Percentiles rank a stretch among this genome's conserved stretches.
Conservation (phyloP, 2,888 invertebrate species). For the Lasioglossum zephyrum region DNA sequence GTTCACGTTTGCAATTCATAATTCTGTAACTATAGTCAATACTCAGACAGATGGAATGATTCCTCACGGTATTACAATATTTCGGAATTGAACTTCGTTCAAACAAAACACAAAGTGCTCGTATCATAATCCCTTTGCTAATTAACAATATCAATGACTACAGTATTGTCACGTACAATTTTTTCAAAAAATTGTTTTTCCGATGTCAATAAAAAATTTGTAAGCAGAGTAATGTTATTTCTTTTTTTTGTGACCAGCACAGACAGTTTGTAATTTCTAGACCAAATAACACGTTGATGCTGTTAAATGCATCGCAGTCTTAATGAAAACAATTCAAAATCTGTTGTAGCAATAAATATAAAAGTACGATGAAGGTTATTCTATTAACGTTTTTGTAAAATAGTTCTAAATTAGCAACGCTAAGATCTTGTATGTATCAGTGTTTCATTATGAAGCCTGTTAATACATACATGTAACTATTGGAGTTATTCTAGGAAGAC, state of each 20-base stretch:
- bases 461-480: conserved; percentile 26
- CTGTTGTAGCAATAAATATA: conserved; percentile 36
- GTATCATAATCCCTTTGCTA: conserved; percentile 29
- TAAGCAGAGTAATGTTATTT: conserved; percentile 24
- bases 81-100: conserved; percentile 45
- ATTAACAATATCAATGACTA: conserved; percentile 23
- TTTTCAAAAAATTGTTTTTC: conserved; percentile 19
- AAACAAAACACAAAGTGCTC: conserved; percentile 26
- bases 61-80: conserved; percentile 37
- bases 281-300: conserved; percentile 64
- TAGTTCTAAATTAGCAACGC: conserved; percentile 13
- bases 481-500: conserved; percentile 13
- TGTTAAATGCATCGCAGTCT: conserved; percentile 74
- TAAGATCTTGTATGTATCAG: conserved; percentile 13
- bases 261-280: conserved; percentile 20
- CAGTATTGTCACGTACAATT: conserved; percentile 38
- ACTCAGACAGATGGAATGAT: conserved; percentile 63
- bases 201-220: conserved; percentile 41
- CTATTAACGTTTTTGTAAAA: conserved; percentile 18
- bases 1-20: conserved; percentile 25
- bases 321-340: conserved; percentile 42
- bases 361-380: conserved; percentile 34
- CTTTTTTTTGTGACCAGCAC: conserved; percentile 59
- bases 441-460: conserved; percentile 23
- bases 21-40: conserved; percentile 37